Evolutionary conservation across 1,140 invertebrate species (phyloP).

Genomic region (Cydia splendana): DNA sequence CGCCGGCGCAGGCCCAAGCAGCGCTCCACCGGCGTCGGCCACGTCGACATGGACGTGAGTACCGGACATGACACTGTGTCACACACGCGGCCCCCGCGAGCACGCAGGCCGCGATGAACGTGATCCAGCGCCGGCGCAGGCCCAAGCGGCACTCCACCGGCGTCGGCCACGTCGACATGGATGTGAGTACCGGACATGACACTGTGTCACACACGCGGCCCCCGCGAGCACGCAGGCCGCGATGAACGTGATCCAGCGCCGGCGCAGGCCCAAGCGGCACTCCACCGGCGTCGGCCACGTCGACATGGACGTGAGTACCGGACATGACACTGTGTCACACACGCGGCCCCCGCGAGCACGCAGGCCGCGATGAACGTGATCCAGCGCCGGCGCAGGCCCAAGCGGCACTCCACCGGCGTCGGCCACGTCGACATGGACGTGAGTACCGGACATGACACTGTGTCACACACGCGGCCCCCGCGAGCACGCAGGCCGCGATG

Average conservation of each 20-base stretch:
- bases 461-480: conserved; percentile 45
- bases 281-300: conserved; percentile 94
- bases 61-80: conserved; percentile 10
- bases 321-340: neutral
- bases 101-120: conserved; percentile 85
- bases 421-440: conserved; percentile 93
- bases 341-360: conserved; percentile 76
- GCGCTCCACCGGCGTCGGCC: conserved; percentile 93
- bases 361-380: conserved; percentile 84
- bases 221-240: conserved; percentile 83
- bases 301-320: conserved; percentile 89
- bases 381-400: conserved; percentile 87
- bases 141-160: conserved; percentile 94
- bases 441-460: conserved; percentile 69
- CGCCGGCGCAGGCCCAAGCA: conserved; percentile 90
- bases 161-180: conserved; percentile 92
- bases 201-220: conserved; percentile 38
- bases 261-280: conserved; percentile 90
- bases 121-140: conserved; percentile 84
- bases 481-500: conserved; percentile 85
- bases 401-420: conserved; percentile 93
- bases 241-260: conserved; percentile 83
- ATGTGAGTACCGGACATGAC: conserved; percentile 82
- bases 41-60: conserved; percentile 92
- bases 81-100: conserved; percentile 69